Evolutionary conservation across 2,888 invertebrate genomes (phyloP).

Genomic region (Trichacis sp.): DNA sequence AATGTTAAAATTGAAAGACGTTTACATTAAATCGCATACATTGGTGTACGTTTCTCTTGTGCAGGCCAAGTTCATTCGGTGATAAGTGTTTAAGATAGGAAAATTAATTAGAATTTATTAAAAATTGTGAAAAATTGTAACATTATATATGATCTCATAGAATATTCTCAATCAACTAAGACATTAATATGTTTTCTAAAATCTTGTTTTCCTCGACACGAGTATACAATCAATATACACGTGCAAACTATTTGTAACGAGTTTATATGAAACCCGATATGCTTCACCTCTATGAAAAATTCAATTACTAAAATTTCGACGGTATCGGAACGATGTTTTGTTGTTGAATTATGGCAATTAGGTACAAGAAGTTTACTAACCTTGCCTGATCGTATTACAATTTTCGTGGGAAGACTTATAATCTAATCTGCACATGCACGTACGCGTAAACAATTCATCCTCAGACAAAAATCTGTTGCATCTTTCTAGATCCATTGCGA

Average conservation of each 20-base stretch:
- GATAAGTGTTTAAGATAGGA: slow-evolving; percentile 61
- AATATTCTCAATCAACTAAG: too few species aligned
- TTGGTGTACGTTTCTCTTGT: slow-evolving; percentile 41
- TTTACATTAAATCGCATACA: slow-evolving; percentile 47
- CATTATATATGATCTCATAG: too few species aligned
- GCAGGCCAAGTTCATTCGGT: slow-evolving; percentile 53
- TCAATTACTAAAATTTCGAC: too few species aligned
- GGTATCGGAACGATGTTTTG: slow-evolving; percentile 59
- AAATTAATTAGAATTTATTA: slow-evolving; percentile 69
- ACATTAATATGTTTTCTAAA: too few species aligned
- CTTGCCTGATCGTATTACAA: slow-evolving; percentile 1
- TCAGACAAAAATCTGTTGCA: slow-evolving; percentile 58
- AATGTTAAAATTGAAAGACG: slow-evolving; percentile 54
- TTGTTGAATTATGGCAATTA: slow-evolving; percentile 1
- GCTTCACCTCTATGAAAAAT: too few species aligned
- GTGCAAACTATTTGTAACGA: too few species aligned
- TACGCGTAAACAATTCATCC: slow-evolving; percentile 34
- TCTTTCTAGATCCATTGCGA: slow-evolving; percentile 56
- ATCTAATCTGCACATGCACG: slow-evolving; percentile 16
- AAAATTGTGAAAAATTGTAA: too few species aligned
- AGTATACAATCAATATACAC: too few species aligned
- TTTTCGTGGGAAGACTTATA: background rate
- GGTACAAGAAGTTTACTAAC: background rate
- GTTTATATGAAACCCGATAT: too few species aligned
- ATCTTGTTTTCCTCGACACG: too few species aligned